phyloP scores from a whole-genome alignment of 53 echinoderm and acorn worm genomes.

The Hippasteria phrygiana region DNA sequence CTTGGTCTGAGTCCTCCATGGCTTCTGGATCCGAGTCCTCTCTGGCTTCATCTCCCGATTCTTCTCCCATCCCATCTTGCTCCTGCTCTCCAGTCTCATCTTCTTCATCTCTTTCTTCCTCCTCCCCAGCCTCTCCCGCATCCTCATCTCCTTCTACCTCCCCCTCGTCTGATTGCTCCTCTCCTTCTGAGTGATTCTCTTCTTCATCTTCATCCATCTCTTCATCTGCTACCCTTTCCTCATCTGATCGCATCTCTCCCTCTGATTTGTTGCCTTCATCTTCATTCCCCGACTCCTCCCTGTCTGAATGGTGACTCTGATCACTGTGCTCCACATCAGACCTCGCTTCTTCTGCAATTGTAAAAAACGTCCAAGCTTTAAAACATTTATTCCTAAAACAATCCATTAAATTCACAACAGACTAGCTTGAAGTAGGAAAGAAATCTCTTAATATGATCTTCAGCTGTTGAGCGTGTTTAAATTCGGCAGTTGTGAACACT shows the following conservation, averaged over 20 bases:
- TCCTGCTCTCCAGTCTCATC: conserved; percentile 41
- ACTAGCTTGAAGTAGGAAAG: neutral
- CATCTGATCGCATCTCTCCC: conserved; percentile 20
- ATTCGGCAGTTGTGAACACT: too few relatives aligned
- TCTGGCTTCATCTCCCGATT: conserved; percentile 50
- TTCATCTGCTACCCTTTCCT: conserved; percentile 30
- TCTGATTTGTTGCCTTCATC: conserved; percentile 26
- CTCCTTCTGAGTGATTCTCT: conserved; percentile 19
- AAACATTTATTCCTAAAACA: neutral
- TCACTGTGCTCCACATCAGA: conserved; percentile 49
- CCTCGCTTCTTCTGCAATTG: conserved; percentile 12
- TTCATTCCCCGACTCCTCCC: conserved; percentile 43
- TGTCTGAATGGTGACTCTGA: conserved; percentile 32
- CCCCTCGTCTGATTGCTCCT: conserved; percentile 22
- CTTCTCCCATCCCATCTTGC: conserved; percentile 14
- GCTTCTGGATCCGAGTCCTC: conserved; percentile 47
- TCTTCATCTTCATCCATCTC: conserved; percentile 53
- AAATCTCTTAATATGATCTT: neutral
- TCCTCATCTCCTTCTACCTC: conserved; percentile 33
- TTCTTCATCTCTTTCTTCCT: conserved; percentile 46
- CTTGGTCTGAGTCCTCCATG: conserved; percentile 25
- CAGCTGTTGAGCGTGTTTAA: too few relatives aligned
- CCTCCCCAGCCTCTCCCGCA: conserved; percentile 33
- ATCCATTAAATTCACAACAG: neutral
- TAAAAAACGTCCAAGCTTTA: neutral